Evolutionary conservation across 2,113 vertebrate genomes (phyloP), one percentile per base, ranked within the genome.

Genomic region (Pedionomus torquatus): DNA sequence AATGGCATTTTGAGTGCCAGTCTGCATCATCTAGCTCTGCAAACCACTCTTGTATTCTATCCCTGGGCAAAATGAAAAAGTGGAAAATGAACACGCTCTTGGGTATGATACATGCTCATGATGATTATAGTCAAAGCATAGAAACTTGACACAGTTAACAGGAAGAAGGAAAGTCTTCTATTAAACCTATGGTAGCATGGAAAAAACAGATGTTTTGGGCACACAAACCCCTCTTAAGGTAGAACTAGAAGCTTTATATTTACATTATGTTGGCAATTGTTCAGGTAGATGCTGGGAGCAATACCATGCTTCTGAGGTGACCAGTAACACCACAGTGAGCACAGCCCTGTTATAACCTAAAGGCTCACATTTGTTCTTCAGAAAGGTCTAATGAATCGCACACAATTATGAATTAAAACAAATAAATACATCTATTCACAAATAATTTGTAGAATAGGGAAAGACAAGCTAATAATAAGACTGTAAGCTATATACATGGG

Each of bases 1-100:
- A 95, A 92, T 46, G 31, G 49, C 46, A 93, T 92, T 95, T 54
- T 72, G 57, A 92, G 88, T 61, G 69, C 70, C 61, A 93, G 71
- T 83, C 86, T 90, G 61, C 65, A 64, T 64, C 72, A 87, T 49
- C 70, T 54, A 89, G 66, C 24, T 90, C 83, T 48, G 37, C 39
- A 95, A 87, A 95, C 44, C 61, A 63, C 77, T 89, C 70, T 61
- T 69, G 65, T 37, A 60, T 87, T 72, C 70, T 57, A 71, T 95
- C 81, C 58, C 41, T 83, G 58, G 70, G 61, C 70, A 91, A 96
- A 92, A 96, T 30, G 54, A 96, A 89, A 64, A 92, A 2, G 16
- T 61, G 55, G 86, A 92, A 95, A 95, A 93, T 72, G n/a, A 91
- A 89, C 41, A 70, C 0, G 15, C 61, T 92, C 52, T 89, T 83